Conservation (phyloP, 2,888 invertebrate genomes). For the Euzetes globulus region DNA sequence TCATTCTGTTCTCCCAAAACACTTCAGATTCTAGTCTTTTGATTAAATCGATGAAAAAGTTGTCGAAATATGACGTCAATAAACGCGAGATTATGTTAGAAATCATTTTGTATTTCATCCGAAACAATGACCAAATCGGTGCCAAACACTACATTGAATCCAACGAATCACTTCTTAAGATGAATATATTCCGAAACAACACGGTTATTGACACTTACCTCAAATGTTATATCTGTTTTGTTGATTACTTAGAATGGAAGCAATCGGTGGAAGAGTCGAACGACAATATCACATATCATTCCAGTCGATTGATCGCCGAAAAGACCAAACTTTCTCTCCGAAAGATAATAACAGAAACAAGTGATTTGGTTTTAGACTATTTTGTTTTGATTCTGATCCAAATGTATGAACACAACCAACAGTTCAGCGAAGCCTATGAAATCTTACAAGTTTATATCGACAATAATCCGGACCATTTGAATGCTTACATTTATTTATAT, state of each 20-base stretch:
- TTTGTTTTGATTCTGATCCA: neutral
- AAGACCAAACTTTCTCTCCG: neutral
- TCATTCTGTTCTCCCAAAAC: neutral
- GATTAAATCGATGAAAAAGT: neutral
- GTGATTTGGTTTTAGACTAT: neutral
- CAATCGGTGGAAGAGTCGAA: neutral
- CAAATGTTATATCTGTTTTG: neutral
- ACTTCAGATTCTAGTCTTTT: neutral
- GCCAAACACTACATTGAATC: slow-evolving; percentile 4
- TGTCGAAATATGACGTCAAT: neutral
- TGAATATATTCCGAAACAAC: neutral
- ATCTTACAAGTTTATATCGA: neutral
- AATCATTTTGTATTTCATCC: neutral
- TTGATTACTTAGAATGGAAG: slow-evolving; percentile 11
- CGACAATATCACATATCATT: neutral
- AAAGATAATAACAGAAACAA: slow-evolving; percentile 4
- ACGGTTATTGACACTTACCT: neutral
- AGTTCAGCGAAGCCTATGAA: neutral
- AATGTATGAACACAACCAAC: slow-evolving; percentile 4
- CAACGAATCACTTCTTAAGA: neutral
- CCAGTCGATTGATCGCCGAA: neutral
- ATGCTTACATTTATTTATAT: slow-evolving; percentile 12
- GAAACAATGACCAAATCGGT: neutral
- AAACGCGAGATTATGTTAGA: slow-evolving; percentile 10
- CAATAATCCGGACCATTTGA: neutral